A percentile compares a stretch with the other conserved stretches of the same genome.
Conservation (phyloP, 2,113 vertebrate genomes). For the Pyxicephalus adspersus region DNA sequence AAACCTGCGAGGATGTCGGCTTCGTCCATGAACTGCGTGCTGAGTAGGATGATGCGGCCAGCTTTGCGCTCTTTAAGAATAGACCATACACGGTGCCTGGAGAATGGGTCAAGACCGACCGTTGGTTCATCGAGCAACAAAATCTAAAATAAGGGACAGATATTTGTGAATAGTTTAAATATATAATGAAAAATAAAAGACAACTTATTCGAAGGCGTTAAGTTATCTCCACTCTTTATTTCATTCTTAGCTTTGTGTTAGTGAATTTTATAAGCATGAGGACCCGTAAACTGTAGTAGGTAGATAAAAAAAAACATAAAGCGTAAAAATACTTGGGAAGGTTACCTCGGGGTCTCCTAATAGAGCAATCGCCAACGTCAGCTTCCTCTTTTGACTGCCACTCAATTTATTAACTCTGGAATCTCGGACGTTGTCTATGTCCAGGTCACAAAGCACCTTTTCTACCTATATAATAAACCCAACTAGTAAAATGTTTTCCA, state of each 20-base stretch:
- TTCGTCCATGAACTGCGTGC: conserved; percentile 92
- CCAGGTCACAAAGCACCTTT: conserved; percentile 76
- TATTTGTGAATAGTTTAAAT: too few species aligned
- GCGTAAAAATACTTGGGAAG: too few species aligned
- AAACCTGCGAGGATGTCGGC: conserved; percentile 88
- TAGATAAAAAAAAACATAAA: too few species aligned
- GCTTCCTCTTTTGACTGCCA: conserved; percentile 82
- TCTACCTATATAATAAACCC: conserved; percentile 69
- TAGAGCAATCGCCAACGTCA: conserved; percentile 84
- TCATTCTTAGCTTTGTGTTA: too few species aligned
- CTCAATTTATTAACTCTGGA: conserved; percentile 76
- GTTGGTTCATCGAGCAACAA: conserved; percentile 90
- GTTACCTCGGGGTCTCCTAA: conserved; percentile 86
- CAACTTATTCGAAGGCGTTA: too few species aligned
- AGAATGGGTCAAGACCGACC: conserved; percentile 87
- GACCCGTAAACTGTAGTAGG: too few species aligned
- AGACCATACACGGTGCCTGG: conserved; percentile 86
- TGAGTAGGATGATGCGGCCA: conserved; percentile 79
- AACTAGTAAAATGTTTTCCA: too few species aligned
- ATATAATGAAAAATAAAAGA: too few species aligned
- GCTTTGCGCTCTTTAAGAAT: conserved; percentile 76
- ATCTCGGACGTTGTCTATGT: conserved; percentile 76
- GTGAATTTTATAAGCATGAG: too few species aligned
- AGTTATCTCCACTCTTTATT: too few species aligned
- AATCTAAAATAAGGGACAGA: conserved; percentile 69